phyloP scores from a whole-genome alignment of 2,888 invertebrate species.

The Eupithecia inturbata region DNA sequence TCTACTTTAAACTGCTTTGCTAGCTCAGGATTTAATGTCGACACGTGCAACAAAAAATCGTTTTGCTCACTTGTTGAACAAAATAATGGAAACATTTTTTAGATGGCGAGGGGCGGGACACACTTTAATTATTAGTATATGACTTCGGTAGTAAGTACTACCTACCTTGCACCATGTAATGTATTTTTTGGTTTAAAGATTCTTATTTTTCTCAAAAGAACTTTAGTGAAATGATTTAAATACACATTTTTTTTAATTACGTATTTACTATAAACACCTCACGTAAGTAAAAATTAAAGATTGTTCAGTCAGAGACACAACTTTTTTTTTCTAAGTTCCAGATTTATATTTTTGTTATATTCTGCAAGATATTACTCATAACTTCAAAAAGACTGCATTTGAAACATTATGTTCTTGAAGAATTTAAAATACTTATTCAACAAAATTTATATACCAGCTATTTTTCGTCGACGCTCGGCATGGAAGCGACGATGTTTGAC shows the following conservation, averaged over 20 bases:
- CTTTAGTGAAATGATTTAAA: neutral
- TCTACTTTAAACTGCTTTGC: too few species aligned
- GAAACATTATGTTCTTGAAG: conserved; percentile 47
- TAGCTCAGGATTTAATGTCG: too few species aligned
- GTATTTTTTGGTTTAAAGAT: neutral
- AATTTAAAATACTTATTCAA: conserved; percentile 48
- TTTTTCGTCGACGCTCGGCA: conserved; percentile 45
- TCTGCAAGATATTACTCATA: neutral
- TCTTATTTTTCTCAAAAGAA: neutral
- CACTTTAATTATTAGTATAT: too few species aligned
- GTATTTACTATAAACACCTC: neutral
- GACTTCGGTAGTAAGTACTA: too few species aligned
- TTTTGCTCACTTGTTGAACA: too few species aligned
- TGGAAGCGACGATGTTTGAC: conserved; percentile 57
- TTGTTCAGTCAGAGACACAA: neutral
- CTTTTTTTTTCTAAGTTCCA: neutral
- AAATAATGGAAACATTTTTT: too few species aligned
- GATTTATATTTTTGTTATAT: neutral
- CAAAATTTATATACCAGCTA: conserved; percentile 53
- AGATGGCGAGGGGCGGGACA: too few species aligned
- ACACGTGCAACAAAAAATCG: too few species aligned
- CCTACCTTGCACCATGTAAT: too few species aligned
- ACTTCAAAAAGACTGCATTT: conserved; percentile 36
- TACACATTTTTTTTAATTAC: neutral
- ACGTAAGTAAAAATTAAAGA: neutral